These are phyloP conservation scores for Choloepus didactylus DNA, from an alignment of 2,797 vertebrate genomes.

Conservation along the genomic window DNA sequence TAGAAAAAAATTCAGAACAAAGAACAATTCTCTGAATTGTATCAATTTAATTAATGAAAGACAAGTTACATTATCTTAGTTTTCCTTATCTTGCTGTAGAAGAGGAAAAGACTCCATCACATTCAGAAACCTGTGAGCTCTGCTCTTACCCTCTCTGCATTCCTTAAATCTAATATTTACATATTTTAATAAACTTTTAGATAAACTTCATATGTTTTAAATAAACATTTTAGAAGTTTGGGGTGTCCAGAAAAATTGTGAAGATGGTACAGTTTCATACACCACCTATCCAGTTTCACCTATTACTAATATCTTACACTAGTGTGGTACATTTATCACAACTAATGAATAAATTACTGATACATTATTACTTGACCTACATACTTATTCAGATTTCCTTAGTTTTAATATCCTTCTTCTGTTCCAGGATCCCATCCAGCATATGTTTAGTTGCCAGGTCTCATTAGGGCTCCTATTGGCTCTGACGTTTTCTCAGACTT, in stretches of 20 bases:
- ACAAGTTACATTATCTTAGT: background rate
- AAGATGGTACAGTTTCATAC: background rate
- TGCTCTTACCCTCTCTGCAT: background rate
- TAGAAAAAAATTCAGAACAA: constrained; percentile 37
- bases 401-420: too few species aligned
- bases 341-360: background rate
- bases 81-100: constrained; percentile 2
- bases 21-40: background rate
- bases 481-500: too few species aligned
- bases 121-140: background rate
- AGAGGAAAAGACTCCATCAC: background rate
- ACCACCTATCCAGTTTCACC: background rate
- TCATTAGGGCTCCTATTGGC: too few species aligned
- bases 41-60: constrained; percentile 20
- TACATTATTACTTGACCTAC: background rate
- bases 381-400: background rate
- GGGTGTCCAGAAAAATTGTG: background rate
- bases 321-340: background rate
- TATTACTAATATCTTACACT: background rate
- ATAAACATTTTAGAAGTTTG: constrained; percentile 34
- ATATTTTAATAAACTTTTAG: background rate
- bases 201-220: constrained; percentile 1
- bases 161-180: constrained; percentile 36
- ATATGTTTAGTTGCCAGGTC: too few species aligned
- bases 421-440: too few species aligned